Base-by-base conservation (phyloP, 2,888 invertebrate species). In the Oxyteleia sp. region DNA sequence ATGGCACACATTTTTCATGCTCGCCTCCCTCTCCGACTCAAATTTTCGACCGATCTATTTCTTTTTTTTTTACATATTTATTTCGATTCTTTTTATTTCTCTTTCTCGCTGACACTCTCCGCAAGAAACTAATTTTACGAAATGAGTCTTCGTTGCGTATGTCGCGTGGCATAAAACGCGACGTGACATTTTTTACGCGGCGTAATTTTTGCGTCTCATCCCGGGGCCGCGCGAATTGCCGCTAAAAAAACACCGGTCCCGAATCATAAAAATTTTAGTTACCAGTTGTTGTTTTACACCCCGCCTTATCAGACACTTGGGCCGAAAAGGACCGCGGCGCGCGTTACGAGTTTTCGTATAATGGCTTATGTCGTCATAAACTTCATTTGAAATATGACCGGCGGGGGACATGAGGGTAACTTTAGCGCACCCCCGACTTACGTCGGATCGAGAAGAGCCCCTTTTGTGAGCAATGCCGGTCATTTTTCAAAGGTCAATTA, bases 331-430 rank as follows among this genome's bases (percentile, higher is more conserved):
- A 43, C 72, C 53, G 64, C 51, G 68, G 20, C 18, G 8, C 18
- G 8, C 66, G 66, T 80, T 80, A 80, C 80, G 80, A 80, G 79
- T 80, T 80, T 80, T 66, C 80, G 51, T 72, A 74, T 74, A 80
- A 80, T 80, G 66, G 72, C 80, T 80, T 66, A 72, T 80, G 80
- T 74, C 72, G 66, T 74, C 80, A 74, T 80, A 74, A 80, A 80
- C 66, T 80, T 72, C 66, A 80, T 80, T 74, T 80, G 72, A 80
- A 80, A 80, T 80, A 72, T 74, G 66, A 80, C 80, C 59, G 32
- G 51, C 66, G 32, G 49, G 71, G 57, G 66, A 80, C 61, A 35
- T 16, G 72, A 66, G 71, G 66, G 71, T 49, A 32, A 69, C 69
- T 55, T 59, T 51, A 69, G 55, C 69, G 45, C 71, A 47, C 72